These are phyloP conservation scores for Pollimyrus isidori DNA, from an alignment of 2,113 vertebrate genomes.

Conservation along the genomic window DNA sequence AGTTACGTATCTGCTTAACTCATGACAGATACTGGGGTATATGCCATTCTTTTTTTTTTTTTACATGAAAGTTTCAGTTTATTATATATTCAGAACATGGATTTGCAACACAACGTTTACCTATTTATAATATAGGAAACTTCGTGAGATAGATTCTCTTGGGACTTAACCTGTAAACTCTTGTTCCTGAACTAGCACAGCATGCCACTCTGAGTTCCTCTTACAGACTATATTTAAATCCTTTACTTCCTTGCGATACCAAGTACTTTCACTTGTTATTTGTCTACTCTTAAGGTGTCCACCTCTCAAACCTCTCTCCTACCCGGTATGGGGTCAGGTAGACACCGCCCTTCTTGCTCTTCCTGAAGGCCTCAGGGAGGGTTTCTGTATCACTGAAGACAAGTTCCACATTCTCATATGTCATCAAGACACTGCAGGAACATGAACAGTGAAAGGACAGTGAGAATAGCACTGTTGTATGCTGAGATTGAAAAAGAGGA, in stretches of 20 bases:
- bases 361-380: constrained; percentile 82
- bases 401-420: constrained; percentile 85
- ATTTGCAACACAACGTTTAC: not conserved
- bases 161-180: not conserved
- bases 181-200: not conserved
- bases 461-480: not conserved
- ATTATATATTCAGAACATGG: not conserved
- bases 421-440: constrained; percentile 70
- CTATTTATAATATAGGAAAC: not conserved
- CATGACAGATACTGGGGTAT: not conserved
- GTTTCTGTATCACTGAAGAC: constrained; percentile 77
- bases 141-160: not conserved
- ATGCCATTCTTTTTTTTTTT: not conserved
- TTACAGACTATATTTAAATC: not conserved
- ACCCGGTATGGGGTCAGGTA: constrained; percentile 93
- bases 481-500: not conserved
- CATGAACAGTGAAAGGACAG: not conserved
- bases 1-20: not conserved
- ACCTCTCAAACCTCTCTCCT: constrained; percentile 37
- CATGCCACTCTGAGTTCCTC: not conserved
- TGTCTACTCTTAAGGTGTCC: not conserved
- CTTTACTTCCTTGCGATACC: not conserved
- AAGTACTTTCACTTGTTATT: not conserved
- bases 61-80: not conserved
- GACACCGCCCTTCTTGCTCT: constrained; percentile 86